Conservation (phyloP, 2,888 invertebrate species). For the Synanthedon tipuliformis region DNA sequence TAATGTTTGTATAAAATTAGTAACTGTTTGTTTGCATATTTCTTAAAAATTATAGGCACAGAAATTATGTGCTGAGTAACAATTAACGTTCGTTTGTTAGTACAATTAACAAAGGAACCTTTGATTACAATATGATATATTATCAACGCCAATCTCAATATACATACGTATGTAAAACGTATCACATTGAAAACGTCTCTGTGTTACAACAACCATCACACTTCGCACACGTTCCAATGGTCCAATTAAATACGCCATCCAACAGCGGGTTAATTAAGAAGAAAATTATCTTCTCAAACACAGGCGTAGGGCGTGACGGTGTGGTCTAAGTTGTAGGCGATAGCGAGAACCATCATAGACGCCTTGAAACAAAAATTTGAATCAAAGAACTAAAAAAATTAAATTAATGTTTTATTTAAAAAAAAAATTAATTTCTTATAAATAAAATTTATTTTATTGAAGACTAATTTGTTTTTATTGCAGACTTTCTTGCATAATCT, state of each 20-base stretch:
- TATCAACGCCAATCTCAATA: background rate
- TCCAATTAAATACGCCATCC: conserved; percentile 55
- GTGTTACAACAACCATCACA: conserved; percentile 12
- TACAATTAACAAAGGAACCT: background rate
- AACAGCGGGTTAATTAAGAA: conserved; percentile 60
- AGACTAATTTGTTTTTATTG: too few species aligned
- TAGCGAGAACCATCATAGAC: background rate
- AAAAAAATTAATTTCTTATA: too few species aligned
- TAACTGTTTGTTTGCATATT: too few species aligned
- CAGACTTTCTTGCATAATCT: too few species aligned
- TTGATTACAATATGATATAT: background rate
- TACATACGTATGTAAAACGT: background rate
- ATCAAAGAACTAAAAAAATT: too few species aligned
- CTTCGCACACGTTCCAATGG: conserved; percentile 46
- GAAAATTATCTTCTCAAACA: conserved; percentile 63
- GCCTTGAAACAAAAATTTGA: too few species aligned
- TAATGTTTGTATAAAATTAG: too few species aligned
- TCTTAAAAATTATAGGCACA: too few species aligned
- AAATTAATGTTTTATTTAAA: too few species aligned
- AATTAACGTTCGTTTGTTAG: too few species aligned
- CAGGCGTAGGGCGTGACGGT: conserved; percentile 27
- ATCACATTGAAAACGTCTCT: background rate
- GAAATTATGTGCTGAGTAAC: too few species aligned
- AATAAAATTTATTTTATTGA: too few species aligned
- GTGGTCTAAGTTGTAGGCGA: conserved; percentile 10